Base-by-base conservation (phyloP, 2,113 vertebrate species). In the Apaloderma vittatum region DNA sequence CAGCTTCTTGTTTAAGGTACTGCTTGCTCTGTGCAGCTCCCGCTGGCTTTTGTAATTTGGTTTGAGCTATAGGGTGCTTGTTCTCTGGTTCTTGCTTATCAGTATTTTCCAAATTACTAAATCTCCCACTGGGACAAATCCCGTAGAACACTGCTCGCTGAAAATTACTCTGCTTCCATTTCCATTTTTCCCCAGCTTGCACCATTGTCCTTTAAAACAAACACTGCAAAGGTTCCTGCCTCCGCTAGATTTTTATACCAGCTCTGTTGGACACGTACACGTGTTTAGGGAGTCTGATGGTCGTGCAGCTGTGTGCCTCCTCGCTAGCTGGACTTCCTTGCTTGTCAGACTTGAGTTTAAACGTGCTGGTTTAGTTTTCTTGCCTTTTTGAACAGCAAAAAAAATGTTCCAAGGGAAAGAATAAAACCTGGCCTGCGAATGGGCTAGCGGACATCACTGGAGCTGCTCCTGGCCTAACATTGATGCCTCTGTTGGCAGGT, bases 1-100 rank as follows among this genome's bases (percentile, higher is more conserved):
- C 67, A 99, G 99, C 88, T 99, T 99, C 98, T 98, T 99, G 61
- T 99, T 99, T 73, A 99, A 99, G 99, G 99, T 99, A 98, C 95
- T 83, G 57, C 94, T 96, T 49, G 90, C 54, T 57, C 77, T 13
- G 7, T 5, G 62, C 43, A 43, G 61, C 91, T 75, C 84, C 81
- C 85, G 65, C 91, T 94, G 91, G 23, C 93, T 86, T 83, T 22
- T 88, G 27, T 46, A 36, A 84, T 88, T 51, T 43, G 63, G 8
- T 73, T 75, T 27, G 48, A 91, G 80, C 89, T 93, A 71, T 12
- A 52, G 91, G 90, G 72, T 71, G 71, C 4, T 79, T 23, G 11
- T 75, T 68, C 89, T 77, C 55, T 79, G 51, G 4, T 57, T 88
- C 78, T 63, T 55, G 48, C 81, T 88, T 86, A 74, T 93, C 76